Evolutionary conservation across 2,797 vertebrate genomes (phyloP).

Genomic region (Tenualosa ilisha): DNA sequence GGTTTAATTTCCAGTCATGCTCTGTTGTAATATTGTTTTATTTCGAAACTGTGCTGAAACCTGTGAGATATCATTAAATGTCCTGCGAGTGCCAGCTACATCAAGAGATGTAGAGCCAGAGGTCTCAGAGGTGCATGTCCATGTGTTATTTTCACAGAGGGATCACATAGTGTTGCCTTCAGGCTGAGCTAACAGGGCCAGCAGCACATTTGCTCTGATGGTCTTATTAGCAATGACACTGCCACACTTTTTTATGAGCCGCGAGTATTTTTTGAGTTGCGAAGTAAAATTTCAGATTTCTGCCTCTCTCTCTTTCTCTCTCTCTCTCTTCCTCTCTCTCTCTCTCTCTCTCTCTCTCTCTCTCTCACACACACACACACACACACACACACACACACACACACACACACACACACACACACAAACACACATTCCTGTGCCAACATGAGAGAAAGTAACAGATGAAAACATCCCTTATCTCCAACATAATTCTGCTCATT

Average conservation of each 20-base stretch:
- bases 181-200: background rate
- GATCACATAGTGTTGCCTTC: background rate
- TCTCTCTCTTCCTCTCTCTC: background rate
- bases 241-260: background rate
- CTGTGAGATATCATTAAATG: background rate
- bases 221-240: background rate
- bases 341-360: background rate
- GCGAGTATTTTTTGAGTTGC: background rate
- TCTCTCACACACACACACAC: background rate
- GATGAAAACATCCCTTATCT: background rate
- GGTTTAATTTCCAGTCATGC: slow-evolving; percentile 3
- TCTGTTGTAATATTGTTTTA: background rate
- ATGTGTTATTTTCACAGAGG: background rate
- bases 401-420: background rate
- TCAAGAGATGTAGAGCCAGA: background rate
- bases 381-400: background rate
- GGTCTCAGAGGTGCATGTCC: background rate
- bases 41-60: background rate
- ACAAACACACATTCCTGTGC: background rate
- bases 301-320: background rate
- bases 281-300: background rate
- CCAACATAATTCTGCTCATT: background rate
- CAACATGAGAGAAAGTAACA: background rate
- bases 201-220: background rate
- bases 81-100: background rate